Evolutionary conservation across 2,797 vertebrate genomes (phyloP), one percentile per base, ranked within the genome.

Genomic region (Amblyraja radiata): DNA sequence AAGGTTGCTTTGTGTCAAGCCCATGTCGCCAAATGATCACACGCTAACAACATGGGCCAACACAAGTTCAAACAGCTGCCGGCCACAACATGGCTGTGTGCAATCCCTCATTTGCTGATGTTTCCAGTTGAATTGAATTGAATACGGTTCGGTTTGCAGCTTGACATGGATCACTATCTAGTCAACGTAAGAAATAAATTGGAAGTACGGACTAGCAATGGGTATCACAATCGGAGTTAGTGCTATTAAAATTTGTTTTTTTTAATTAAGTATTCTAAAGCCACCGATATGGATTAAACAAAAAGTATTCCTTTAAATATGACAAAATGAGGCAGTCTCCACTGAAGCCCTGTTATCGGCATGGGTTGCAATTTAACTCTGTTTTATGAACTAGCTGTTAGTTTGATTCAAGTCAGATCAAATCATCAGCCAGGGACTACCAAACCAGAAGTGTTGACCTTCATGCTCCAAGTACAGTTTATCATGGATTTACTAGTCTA

Each of bases 341-440:
- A 76, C 25, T 76, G 39, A 92, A 46, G 39, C 71, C 90, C 36
- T 54, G 71, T 76, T 92, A 92, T 92, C 90, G 54, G 39, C 71
- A 92, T 76, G 90, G 90, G 68, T 92, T 76, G 71, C 90, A 92
- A 92, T 76, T 92, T 92, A 76, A 92, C 90, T 92, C 90, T 92
- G 71, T 92, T 92, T 92, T 92, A 92, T 92, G 90, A 92, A 92
- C 90, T 92, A 74, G 39, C 90, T 92, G 90, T 92, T 92, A 92
- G 90, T 92, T 92, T 92, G 90, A 92, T 76, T 92, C 90, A 92
- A 92, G 90, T 92, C 90, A 92, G 90, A 92, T 92, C 90, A 92
- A 92, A 92, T 92, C 90, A 92, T 92, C 71, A 92, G 90, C 90
- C 90, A 92, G 90, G 90, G 90, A 92, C 90, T 92, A 92, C 90